A percentile compares a stretch with the other conserved stretches of the same genome.
Evolutionary conservation across 1,140 invertebrate genomes (phyloP).

Genomic region (Teleogryllus occipitalis): DNA sequence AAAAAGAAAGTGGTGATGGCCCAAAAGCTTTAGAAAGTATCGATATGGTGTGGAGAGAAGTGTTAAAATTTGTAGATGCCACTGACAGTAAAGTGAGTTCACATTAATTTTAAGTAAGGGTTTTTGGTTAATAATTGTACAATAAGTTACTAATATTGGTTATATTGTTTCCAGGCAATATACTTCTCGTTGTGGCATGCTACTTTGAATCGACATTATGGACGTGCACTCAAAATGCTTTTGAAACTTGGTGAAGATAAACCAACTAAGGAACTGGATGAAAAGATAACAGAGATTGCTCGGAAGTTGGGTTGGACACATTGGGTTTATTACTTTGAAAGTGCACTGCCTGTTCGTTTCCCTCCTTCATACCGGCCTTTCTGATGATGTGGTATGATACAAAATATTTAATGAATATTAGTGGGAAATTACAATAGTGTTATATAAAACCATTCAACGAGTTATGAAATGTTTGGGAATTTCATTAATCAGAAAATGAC

Average conservation of each 20-base stretch:
- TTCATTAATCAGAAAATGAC: too few species aligned
- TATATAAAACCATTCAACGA: too few species aligned
- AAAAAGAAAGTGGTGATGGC: conserved; percentile 13
- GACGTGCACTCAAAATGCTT: conserved; percentile 67
- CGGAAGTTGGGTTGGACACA: conserved; percentile 59
- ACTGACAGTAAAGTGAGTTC: conserved; percentile 53
- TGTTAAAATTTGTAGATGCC: conserved; percentile 70
- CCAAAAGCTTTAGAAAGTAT: conserved; percentile 44
- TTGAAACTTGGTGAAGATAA: conserved; percentile 72
- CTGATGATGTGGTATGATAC: conserved; percentile 33
- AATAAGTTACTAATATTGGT: not conserved
- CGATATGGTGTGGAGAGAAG: conserved; percentile 53
- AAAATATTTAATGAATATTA: too few species aligned
- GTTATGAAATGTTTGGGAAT: too few species aligned
- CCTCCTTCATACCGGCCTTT: conserved; percentile 54
- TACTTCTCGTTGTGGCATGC: conserved; percentile 75
- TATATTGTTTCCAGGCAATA: conserved; percentile 43
- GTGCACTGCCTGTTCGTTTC: conserved; percentile 52
- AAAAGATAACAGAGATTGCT: conserved; percentile 58
- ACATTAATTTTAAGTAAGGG: not conserved
- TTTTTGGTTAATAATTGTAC: conserved; percentile 25
- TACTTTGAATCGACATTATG: conserved; percentile 65
- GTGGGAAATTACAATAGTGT: too few species aligned
- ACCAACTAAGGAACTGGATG: conserved; percentile 60
- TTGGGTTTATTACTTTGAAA: conserved; percentile 45